These are phyloP conservation scores for Junco hyemalis DNA, from an alignment of 2,113 vertebrate genomes.

Conservation along the genomic window DNA sequence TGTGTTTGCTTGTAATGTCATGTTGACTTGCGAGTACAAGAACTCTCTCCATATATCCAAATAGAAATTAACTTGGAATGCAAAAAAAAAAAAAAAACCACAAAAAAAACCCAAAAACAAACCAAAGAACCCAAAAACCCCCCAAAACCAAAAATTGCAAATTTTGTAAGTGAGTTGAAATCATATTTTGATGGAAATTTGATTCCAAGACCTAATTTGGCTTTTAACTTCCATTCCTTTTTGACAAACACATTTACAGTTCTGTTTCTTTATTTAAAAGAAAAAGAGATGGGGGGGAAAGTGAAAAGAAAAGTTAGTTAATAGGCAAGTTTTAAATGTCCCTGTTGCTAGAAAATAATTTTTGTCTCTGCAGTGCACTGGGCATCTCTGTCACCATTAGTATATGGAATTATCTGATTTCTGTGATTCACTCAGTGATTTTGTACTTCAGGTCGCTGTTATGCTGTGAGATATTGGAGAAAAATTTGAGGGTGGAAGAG, in stretches of 20 bases:
- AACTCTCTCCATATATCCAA: neutral
- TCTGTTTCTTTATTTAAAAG: neutral
- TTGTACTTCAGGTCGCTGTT: neutral
- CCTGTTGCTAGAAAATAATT: neutral
- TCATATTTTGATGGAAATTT: neutral
- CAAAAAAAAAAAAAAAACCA: no score
- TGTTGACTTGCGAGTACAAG: neutral
- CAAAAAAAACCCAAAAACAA: no score
- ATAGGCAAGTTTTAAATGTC: neutral
- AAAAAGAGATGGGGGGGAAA: rapidly evolving
- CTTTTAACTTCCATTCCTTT: neutral
- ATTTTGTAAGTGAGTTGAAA: neutral
- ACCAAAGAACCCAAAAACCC: no score
- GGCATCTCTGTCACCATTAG: neutral
- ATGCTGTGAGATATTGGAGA: neutral
- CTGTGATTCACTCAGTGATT: neutral
- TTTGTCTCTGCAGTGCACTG: neutral
- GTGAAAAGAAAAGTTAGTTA: neutral
- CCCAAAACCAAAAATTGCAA: neutral
- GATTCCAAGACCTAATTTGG: neutral
- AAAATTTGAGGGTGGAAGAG: neutral
- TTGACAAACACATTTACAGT: neutral
- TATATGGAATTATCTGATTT: neutral
- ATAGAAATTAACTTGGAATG: neutral
- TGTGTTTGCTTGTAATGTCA: neutral